These are phyloP conservation scores for Xanthorhoe spadicearia DNA, from an alignment of 2,888 invertebrate species.

Conservation along the genomic window DNA sequence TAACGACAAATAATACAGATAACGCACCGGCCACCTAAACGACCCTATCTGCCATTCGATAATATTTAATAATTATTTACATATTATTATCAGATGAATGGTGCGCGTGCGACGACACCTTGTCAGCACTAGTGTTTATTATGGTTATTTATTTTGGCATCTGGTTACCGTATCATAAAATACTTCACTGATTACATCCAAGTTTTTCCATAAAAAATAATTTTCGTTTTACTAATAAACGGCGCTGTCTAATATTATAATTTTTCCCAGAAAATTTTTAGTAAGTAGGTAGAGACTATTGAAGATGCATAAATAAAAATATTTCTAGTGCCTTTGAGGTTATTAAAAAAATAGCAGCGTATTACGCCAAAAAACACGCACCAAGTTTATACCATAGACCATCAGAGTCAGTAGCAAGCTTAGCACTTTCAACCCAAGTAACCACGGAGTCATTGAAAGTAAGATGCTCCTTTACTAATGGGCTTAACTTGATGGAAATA, in stretches of 20 bases:
- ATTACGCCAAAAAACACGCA: not conserved
- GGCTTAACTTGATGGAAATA: slow-evolving; percentile 29
- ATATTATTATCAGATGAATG: slow-evolving; percentile 78
- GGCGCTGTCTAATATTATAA: not conserved
- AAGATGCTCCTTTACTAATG: slow-evolving; percentile 24
- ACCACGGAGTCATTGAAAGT: slow-evolving; percentile 9
- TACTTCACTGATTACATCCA: slow-evolving; percentile 32
- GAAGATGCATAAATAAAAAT: not conserved
- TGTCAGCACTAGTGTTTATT: slow-evolving; percentile 58
- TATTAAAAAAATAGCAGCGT: not conserved
- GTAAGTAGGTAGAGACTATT: too few species aligned
- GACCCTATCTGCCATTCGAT: slow-evolving; percentile 78
- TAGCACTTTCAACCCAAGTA: slow-evolving; percentile 2
- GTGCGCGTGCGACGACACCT: slow-evolving; percentile 69
- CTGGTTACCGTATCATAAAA: slow-evolving; percentile 48
- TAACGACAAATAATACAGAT: slow-evolving; percentile 82
- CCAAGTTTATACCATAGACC: not conserved
- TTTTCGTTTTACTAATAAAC: not conserved
- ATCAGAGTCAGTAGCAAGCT: slow-evolving; percentile 3
- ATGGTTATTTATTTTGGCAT: slow-evolving; percentile 64
- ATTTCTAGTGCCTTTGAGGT: not conserved
- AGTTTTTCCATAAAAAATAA: slow-evolving; percentile 3
- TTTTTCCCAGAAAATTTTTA: not conserved
- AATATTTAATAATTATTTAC: slow-evolving; percentile 84
- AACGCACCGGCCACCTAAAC: slow-evolving; percentile 79